Evolutionary conservation across 2,888 invertebrate species (phyloP), one percentile per base, ranked within the genome.

Genomic region (Blastobasis adustella): DNA sequence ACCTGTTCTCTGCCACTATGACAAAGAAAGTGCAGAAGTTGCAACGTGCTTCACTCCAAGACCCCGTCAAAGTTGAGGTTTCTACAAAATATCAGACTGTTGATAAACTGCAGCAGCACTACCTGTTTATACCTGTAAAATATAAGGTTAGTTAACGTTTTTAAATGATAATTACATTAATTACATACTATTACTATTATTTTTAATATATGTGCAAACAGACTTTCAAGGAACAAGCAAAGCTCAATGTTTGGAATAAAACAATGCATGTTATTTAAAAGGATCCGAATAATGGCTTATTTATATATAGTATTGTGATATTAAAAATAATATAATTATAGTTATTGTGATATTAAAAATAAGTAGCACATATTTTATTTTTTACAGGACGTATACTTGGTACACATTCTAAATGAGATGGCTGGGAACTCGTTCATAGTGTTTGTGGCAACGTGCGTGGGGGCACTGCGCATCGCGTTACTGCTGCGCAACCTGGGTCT

Each of bases 1-100:
- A 94, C 69, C 88, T 99, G 9, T 99, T 98, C 86, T 99, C 99
- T 0, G 99, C 99, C 0, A 99, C 99, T 1, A 99, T 99, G 99
- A 99, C 99, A 0, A 98, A 96, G 73, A 97, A 97, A 80, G 87
- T 99, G 0, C 95, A 96, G 65, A 99, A 99, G 76, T 84, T 99
- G 38, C 98, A 99, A 79, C 90, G 99, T 43, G 99, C 99, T 0
- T 98, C 97, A 0, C 82, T 99, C 5, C 92, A 92, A 62, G 95
- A 99, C 79, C 99, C 99, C 0, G 97, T 98, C 0, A 97, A 96
- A 82, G 96, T 99, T 0, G 98, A 99, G 77, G 98, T 96, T 4
- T 97, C 97, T 0, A 96, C 95, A 0, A 98, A 99, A 74, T 99
- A 98, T 77, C 98, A 99, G 84, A 99, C 99, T 0, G 99, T 99